These are phyloP conservation scores for Crematogaster levior DNA, from an alignment of 2,888 invertebrate genomes.

Conservation along the genomic window DNA sequence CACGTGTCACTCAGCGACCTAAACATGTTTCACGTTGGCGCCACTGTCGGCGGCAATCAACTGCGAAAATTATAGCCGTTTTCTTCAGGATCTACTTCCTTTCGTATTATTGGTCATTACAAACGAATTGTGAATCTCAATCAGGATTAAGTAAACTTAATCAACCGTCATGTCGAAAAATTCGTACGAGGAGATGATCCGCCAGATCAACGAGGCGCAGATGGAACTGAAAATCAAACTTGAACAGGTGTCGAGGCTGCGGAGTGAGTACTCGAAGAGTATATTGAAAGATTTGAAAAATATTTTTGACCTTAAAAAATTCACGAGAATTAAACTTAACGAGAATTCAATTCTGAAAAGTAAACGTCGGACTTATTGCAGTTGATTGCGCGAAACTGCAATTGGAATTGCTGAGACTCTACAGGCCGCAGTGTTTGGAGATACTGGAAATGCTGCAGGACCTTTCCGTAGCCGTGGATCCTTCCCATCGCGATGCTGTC, in stretches of 20 bases:
- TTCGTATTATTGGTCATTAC: neutral
- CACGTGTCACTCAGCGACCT: neutral
- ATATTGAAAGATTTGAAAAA: no score
- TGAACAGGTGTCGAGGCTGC: slow-evolving; percentile 73
- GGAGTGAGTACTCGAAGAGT: slow-evolving; percentile 69
- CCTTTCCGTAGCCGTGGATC: neutral
- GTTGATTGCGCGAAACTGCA: slow-evolving; percentile 74
- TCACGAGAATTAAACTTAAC: no score
- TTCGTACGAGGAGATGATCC: slow-evolving; percentile 18
- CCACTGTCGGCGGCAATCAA: neutral
- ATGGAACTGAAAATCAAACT: slow-evolving; percentile 66
- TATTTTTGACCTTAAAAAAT: neutral
- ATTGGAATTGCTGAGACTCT: slow-evolving; percentile 68
- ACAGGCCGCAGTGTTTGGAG: slow-evolving; percentile 65
- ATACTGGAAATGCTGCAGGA: slow-evolving; percentile 67
- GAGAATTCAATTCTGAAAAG: neutral
- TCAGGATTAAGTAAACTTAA: neutral
- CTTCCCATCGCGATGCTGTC: neutral
- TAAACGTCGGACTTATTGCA: slow-evolving; percentile 40
- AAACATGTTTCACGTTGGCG: neutral
- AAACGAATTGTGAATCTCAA: neutral
- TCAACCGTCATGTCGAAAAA: slow-evolving; percentile 38
- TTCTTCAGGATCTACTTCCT: neutral
- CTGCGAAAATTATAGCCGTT: neutral
- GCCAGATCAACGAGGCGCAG: slow-evolving; percentile 45